Evolutionary conservation across 2,888 invertebrate genomes (phyloP), one percentile per base, ranked within the genome.

Genomic region (Cheilosia pagana): DNA sequence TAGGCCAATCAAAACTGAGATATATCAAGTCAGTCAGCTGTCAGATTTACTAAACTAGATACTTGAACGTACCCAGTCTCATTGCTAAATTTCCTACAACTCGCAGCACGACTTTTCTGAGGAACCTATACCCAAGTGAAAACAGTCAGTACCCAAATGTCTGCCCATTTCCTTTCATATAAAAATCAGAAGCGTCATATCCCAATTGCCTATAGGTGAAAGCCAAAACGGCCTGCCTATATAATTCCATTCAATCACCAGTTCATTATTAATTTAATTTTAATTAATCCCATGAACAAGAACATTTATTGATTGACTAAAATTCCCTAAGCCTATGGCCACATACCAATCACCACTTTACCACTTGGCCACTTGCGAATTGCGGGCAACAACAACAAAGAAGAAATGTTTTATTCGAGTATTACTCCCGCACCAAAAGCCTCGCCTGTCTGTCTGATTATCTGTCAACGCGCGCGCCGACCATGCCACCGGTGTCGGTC

Each of bases 271-370:
- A 35, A 74, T 83, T 83, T 72, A 72, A 72, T 68, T 57, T 65
- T 72, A 62, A 83, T 78, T 78, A 83, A 83, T 78, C 78, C 50
- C 55, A 78, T 68, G 57, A 21, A 52, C 28, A 23, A 41, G 43
- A 28, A 65, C 45, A 65, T 67, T 52, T 62, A 78, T 65, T 63
- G 70, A 81, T 81, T 78, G 62, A 72, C 72, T 77, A 67, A 60
- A 67, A 79, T 48, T 19, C 21, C 41, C 41, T 63, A 25, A 10
- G 3, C 39, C 28, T 8, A 28, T 50, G 52, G 43, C 48, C 57
- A 28, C 50, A 59, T 41, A 31, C 28, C 21, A 55, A 35, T 28
- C 55, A 35, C 50, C 67, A 67, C 60, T n/a, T 28, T 43, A 35
- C 50, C 67, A 67, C 60, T n/a, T 19, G 41, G 59, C 59, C 59